Evolutionary conservation across 2,888 invertebrate species (phyloP).

Genomic region (Epirrita christyi): DNA sequence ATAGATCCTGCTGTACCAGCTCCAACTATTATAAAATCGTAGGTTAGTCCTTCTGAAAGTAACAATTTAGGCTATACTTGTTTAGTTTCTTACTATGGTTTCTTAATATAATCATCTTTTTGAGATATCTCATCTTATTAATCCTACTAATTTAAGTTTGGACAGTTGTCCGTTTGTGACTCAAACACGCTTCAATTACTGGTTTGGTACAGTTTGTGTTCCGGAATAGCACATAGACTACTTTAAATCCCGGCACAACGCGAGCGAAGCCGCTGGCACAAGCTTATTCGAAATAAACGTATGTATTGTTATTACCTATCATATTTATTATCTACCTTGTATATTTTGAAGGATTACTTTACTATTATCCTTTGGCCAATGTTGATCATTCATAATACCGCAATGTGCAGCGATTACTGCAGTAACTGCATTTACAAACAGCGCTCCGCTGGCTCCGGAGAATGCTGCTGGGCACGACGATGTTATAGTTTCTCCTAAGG

Average conservation of each 20-base stretch:
- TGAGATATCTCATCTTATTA: no score
- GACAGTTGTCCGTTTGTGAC: no score
- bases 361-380: slow-evolving; percentile 79
- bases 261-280: no score
- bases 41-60: slow-evolving; percentile 51
- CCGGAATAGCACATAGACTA: no score
- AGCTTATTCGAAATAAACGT: no score
- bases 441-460: slow-evolving; percentile 48
- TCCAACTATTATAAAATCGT: slow-evolving; percentile 81
- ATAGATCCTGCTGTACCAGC: slow-evolving; percentile 84
- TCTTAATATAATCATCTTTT: no score
- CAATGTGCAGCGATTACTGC: slow-evolving; percentile 85
- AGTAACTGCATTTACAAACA: slow-evolving; percentile 84
- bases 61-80: neutral
- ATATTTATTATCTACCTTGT: slow-evolving; percentile 3
- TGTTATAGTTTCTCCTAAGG: slow-evolving; percentile 36
- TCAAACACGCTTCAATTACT: no score
- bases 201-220: no score
- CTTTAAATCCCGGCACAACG: no score
- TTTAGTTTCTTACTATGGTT: no score
- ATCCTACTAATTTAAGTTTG: no score
- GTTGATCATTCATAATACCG: slow-evolving; percentile 64
- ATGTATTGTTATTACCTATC: no score
- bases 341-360: slow-evolving; percentile 41
- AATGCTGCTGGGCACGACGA: slow-evolving; percentile 56